Base-by-base conservation (phyloP, 2,888 invertebrate genomes). In the Acronicta psi region DNA sequence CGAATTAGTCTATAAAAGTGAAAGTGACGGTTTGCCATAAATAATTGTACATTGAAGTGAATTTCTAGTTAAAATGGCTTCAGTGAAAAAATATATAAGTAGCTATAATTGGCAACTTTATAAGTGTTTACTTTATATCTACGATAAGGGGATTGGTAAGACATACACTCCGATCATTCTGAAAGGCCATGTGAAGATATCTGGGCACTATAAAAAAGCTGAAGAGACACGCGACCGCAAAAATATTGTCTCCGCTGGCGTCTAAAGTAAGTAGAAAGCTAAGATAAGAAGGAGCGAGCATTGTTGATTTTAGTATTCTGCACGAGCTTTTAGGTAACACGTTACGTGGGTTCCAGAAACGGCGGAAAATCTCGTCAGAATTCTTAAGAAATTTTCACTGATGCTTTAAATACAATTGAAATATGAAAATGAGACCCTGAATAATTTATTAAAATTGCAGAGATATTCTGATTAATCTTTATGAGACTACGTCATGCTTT, bases 301-400 rank as follows among this genome's bases (percentile, higher is more conserved):
- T 59, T 71, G 65, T 71, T 74, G 74, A 73, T 73, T 62, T 76
- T 70, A 75, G 74, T 76, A 76, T 75, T 73, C 75, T 50, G 41
- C 62, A 45, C 68, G 62, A 59, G 74, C 44, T 66, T 52, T 59
- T 59, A 34, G 31, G 49, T 53, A 62, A 53, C 60, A 66, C 60
- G 60, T 69, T 60, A 66, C 60, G 60, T 69, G 54, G 44, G 53
- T 51, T 61, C 40, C 37, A 46, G 43, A 36, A 43, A 63, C 37
- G 34, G 16, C 17, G 44, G 34, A 44, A 47, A 56, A 25, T 46
- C 13, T 11, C 29, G 18, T 40, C 18, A 45, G 47, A 56, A 41
- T 34, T 59, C 23, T 3, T 14, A 31, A 43, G 16, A 42, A 55
- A 63, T 56, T n/a, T 63, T 62, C 40, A 50, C 45, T 23, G 34